These are phyloP conservation scores for Theocolax elegans DNA, from an alignment of 1,140 invertebrate species.

Conservation along the genomic window DNA sequence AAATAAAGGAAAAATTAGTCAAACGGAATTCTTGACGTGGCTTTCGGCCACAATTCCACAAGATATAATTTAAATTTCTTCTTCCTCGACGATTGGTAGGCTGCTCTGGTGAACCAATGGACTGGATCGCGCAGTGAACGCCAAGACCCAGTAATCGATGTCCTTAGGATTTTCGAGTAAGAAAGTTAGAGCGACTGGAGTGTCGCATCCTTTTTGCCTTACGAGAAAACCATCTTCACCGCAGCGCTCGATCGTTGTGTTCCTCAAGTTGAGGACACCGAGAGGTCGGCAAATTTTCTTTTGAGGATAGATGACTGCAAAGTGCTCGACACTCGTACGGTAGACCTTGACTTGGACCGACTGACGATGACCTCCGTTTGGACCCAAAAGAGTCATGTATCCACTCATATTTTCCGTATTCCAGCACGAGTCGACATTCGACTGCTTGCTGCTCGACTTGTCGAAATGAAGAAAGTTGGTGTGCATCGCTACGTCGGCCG, in stretches of 20 bases:
- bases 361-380: slow-evolving; percentile 71
- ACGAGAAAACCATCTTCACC: slow-evolving; percentile 70
- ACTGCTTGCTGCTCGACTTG: slow-evolving; percentile 52
- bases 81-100: slow-evolving; percentile 73
- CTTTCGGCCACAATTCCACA: slow-evolving; percentile 47
- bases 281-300: slow-evolving; percentile 73
- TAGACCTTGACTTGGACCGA: slow-evolving; percentile 75
- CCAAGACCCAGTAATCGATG: slow-evolving; percentile 72
- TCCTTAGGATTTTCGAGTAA: slow-evolving; percentile 70
- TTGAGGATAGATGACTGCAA: slow-evolving; percentile 75
- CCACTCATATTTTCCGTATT: slow-evolving; percentile 75
- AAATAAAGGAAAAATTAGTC: no score
- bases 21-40: no score
- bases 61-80: slow-evolving; percentile 62
- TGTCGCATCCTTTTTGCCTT: slow-evolving; percentile 73
- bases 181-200: slow-evolving; percentile 72
- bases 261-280: slow-evolving; percentile 73
- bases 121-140: slow-evolving; percentile 70
- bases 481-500: slow-evolving; percentile 64
- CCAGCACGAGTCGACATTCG: slow-evolving; percentile 64
- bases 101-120: slow-evolving; percentile 69
- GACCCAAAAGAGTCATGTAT: slow-evolving; percentile 71
- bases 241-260: slow-evolving; percentile 69
- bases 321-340: slow-evolving; percentile 74
- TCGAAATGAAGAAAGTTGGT: slow-evolving; percentile 58